These are phyloP conservation scores for Epinotia ramella DNA, from an alignment of 2,888 invertebrate species.

Conservation along the genomic window DNA sequence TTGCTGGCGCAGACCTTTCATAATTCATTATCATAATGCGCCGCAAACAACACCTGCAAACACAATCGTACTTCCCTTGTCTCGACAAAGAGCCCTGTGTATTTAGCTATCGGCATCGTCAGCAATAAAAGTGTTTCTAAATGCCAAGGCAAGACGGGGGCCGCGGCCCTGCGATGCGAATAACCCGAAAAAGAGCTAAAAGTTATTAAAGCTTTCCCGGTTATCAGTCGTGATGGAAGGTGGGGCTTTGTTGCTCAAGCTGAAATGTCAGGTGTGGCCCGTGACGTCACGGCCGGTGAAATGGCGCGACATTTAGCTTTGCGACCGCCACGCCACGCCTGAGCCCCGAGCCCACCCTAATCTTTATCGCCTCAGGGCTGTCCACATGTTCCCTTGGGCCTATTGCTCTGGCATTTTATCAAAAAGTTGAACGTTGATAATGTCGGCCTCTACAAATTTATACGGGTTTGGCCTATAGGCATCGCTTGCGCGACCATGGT, in stretches of 20 bases:
- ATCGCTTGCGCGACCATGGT: background rate
- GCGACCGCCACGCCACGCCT: slow-evolving; percentile 76
- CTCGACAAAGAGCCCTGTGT: slow-evolving; percentile 31
- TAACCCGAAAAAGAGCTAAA: slow-evolving; percentile 70
- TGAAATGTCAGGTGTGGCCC: slow-evolving; percentile 82
- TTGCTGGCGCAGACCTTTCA: slow-evolving; percentile 5
- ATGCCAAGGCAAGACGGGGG: slow-evolving; percentile 74
- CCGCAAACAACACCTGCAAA: slow-evolving; percentile 26
- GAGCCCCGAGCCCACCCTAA: slow-evolving; percentile 67
- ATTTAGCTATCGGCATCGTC: slow-evolving; percentile 23
- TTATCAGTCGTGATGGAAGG: slow-evolving; percentile 76
- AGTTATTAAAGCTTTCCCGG: slow-evolving; percentile 75
- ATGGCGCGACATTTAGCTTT: slow-evolving; percentile 82
- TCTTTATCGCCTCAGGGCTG: slow-evolving; percentile 75
- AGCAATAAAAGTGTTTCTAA: slow-evolving; percentile 51
- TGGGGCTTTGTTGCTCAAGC: slow-evolving; percentile 80
- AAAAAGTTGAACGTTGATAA: slow-evolving; percentile 26
- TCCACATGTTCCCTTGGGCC: slow-evolving; percentile 66
- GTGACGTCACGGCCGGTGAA: slow-evolving; percentile 78
- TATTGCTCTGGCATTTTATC: slow-evolving; percentile 54
- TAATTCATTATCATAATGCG: slow-evolving; percentile 12
- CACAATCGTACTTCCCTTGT: slow-evolving; percentile 19
- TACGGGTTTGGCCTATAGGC: background rate
- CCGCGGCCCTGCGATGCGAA: slow-evolving; percentile 66
- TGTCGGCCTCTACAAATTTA: slow-evolving; percentile 25